A percentile compares a stretch with the other conserved stretches of the same genome.
phyloP scores from a whole-genome alignment of 1,140 invertebrate species.

The Drosophila arizonae region DNA sequence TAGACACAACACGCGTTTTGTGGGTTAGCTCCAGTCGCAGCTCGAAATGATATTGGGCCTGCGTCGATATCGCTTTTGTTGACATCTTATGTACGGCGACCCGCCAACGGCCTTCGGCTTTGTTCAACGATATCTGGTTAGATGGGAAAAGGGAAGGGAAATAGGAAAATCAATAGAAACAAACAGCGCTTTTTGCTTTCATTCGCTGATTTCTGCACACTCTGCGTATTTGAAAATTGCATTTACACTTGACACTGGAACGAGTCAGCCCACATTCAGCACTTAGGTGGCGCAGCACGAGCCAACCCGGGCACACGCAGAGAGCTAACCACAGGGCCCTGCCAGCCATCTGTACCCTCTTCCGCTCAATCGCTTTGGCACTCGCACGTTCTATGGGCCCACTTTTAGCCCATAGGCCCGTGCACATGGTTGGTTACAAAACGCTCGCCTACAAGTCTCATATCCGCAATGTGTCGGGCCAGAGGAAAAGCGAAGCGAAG shows the following conservation, averaged over 20 bases:
- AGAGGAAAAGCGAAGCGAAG: conserved; percentile 16
- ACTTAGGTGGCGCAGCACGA: not conserved
- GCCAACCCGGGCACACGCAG: not conserved
- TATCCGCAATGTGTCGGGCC: conserved; percentile 25
- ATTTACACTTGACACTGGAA: conserved; percentile 73
- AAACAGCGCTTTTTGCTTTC: conserved; percentile 54
- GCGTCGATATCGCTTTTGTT: conserved; percentile 23
- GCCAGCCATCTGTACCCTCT: not conserved
- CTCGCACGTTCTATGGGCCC: conserved; percentile 32
- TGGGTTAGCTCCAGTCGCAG: no score
- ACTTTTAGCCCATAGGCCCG: conserved; percentile 36
- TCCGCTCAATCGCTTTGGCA: conserved; percentile 35
- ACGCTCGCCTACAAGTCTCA: conserved; percentile 49
- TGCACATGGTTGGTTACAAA: conserved; percentile 48
- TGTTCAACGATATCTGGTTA: conserved; percentile 39
- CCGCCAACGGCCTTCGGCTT: conserved; percentile 15
- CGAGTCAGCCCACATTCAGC: conserved; percentile 4
- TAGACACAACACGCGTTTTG: conserved; percentile 26
- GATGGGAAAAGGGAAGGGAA: not conserved
- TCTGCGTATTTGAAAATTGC: conserved; percentile 68
- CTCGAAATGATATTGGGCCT: no score
- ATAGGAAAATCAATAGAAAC: conserved; percentile 64
- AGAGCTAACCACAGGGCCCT: not conserved
- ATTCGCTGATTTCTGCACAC: conserved; percentile 63
- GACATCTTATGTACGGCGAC: conserved; percentile 4